Percentiles rank a stretch among this genome's conserved stretches.
Conservation (phyloP, 1,140 invertebrate species). For the Limonius californicus region DNA sequence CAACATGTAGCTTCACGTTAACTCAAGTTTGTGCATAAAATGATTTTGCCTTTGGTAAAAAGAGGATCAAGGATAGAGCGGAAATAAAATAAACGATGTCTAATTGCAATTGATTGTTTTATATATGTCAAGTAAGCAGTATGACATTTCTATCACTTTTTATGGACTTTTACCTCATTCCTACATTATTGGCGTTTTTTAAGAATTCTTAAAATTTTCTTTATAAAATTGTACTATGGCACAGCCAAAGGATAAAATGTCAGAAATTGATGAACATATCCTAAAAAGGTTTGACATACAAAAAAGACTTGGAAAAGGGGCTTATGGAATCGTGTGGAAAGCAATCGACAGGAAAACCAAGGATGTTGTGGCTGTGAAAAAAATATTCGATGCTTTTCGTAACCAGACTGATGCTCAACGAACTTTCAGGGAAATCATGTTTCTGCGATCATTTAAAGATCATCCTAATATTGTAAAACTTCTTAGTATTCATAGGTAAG, state of each 20-base stretch:
- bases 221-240: slow-evolving; percentile 29
- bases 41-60: too few relatives aligned
- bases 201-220: not conserved
- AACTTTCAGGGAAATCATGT: slow-evolving; percentile 93
- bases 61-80: not conserved
- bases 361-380: slow-evolving; percentile 94
- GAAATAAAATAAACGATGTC: not conserved
- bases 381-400: slow-evolving; percentile 96
- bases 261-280: slow-evolving; percentile 84
- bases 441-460: slow-evolving; percentile 85
- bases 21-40: too few relatives aligned
- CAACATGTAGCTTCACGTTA: too few relatives aligned
- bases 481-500: slow-evolving; percentile 78
- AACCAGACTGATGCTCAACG: slow-evolving; percentile 89
- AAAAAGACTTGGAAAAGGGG: slow-evolving; percentile 90
- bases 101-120: not conserved
- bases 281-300: slow-evolving; percentile 83
- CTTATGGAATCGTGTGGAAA: slow-evolving; percentile 99
- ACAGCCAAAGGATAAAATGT: slow-evolving; percentile 57
- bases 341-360: slow-evolving; percentile 83
- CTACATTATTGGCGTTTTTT: not conserved
- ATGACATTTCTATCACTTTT: slow-evolving; percentile 8
- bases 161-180: not conserved
- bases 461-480: slow-evolving; percentile 96
- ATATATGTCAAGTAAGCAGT: slow-evolving; percentile 5